Conservation (phyloP, 2,113 vertebrate genomes). For the Nerophis ophidion region DNA sequence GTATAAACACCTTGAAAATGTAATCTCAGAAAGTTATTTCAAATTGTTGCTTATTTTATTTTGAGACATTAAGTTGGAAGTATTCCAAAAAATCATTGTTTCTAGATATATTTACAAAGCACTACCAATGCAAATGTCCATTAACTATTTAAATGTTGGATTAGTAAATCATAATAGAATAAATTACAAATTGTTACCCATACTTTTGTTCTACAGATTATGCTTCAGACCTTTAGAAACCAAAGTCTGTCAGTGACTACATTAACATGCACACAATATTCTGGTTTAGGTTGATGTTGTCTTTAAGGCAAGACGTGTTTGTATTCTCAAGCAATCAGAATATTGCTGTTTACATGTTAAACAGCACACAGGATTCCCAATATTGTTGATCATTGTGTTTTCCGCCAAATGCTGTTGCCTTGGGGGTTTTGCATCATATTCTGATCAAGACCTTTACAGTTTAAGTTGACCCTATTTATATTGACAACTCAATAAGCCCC, state of each 20-base stretch:
- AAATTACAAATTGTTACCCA: slow-evolving; percentile 3
- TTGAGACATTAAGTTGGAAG: slow-evolving; percentile 51
- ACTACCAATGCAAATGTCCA: neutral
- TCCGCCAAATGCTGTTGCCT: too few relatives aligned
- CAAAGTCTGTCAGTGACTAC: slow-evolving; percentile 35
- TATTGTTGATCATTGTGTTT: too few relatives aligned
- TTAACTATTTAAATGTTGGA: neutral
- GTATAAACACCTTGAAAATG: neutral
- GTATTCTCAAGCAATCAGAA: too few relatives aligned
- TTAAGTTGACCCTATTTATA: too few relatives aligned
- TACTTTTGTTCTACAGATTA: slow-evolving; percentile 69
- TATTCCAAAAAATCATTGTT: slow-evolving; percentile 60
- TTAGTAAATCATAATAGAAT: neutral
- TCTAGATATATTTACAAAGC: slow-evolving; percentile 18
- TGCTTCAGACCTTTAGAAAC: slow-evolving; percentile 64
- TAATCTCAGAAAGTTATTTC: slow-evolving; percentile 24
- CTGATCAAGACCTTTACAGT: too few relatives aligned
- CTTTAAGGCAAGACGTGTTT: too few relatives aligned
- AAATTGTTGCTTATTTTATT: slow-evolving; percentile 63
- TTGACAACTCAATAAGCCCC: too few relatives aligned
- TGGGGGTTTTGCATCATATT: too few relatives aligned
- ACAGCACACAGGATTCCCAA: too few relatives aligned
- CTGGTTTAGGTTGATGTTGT: too few relatives aligned
- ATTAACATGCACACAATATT: too few relatives aligned
- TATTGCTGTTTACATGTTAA: too few relatives aligned